Percentiles rank a stretch among this genome's conserved stretches.
Conservation (phyloP, 1,140 invertebrate genomes). For the Brachionus asplanchnoidis region DNA sequence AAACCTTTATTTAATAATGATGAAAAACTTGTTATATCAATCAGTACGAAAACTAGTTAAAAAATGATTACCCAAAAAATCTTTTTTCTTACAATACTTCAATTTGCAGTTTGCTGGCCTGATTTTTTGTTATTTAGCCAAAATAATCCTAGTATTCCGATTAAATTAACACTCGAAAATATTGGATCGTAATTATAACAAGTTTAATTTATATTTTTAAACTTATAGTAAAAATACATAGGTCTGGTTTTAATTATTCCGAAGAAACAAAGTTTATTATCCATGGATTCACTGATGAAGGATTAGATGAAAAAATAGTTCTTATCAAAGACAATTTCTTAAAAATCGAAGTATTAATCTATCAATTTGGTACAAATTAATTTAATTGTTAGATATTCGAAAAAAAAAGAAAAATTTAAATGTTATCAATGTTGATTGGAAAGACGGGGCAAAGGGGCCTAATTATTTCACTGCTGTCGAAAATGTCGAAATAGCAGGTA, state of each 20-base stretch:
- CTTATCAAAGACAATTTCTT: slow-evolving; percentile 48
- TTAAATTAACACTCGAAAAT: neutral
- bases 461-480: slow-evolving; percentile 68
- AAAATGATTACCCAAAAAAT: neutral
- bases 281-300: slow-evolving; percentile 8
- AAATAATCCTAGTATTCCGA: neutral
- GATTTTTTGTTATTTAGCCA: neutral
- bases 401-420: neutral
- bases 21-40: neutral
- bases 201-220: no score
- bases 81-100: neutral
- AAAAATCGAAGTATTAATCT: slow-evolving; percentile 41
- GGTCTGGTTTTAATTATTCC: slow-evolving; percentile 13
- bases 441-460: neutral
- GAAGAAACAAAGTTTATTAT: slow-evolving; percentile 27
- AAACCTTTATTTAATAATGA: neutral
- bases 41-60: no score
- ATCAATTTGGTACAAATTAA: neutral
- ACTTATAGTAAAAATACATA: neutral
- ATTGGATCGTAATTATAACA: neutral
- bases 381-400: neutral
- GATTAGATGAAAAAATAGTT: slow-evolving; percentile 43
- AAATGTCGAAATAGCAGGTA: slow-evolving; percentile 69
- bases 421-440: slow-evolving; percentile 25
- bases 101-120: neutral